Evolutionary conservation across 2,797 vertebrate species (phyloP).

Genomic region (Acestrorhynchus altus): DNA sequence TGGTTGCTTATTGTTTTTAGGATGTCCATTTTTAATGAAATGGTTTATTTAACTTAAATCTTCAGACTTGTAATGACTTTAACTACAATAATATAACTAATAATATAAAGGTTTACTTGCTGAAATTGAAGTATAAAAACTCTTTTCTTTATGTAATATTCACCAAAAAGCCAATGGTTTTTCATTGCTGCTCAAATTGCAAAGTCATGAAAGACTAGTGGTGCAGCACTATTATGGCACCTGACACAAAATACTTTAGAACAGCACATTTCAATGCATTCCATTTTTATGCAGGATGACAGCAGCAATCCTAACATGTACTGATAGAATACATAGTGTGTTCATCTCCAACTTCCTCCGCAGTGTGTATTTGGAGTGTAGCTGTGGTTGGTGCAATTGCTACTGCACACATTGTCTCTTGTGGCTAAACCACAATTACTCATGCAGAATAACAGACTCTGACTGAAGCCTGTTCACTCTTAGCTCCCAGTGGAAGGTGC

Average conservation of each 20-base stretch:
- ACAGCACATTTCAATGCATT: not conserved
- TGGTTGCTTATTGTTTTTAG: too few species aligned
- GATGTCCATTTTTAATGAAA: too few species aligned
- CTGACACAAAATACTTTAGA: not conserved
- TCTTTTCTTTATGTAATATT: too few species aligned
- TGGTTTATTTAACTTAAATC: too few species aligned
- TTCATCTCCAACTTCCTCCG: not conserved
- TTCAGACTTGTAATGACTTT: too few species aligned
- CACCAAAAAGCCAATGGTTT: too few species aligned
- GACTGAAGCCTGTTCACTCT: conserved; percentile 13
- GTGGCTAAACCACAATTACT: conserved; percentile 18
- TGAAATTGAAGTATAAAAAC: too few species aligned
- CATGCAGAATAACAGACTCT: conserved; percentile 11
- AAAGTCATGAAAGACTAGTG: too few species aligned
- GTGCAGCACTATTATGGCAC: too few species aligned
- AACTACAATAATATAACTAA: too few species aligned
- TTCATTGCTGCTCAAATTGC: too few species aligned
- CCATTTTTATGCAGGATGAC: not conserved
- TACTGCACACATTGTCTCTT: conserved; percentile 4
- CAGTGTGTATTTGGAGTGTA: not conserved
- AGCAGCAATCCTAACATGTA: not conserved
- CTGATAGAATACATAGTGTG: not conserved
- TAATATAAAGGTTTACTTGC: too few species aligned
- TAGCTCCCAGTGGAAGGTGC: not conserved
- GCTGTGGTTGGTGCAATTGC: conserved; percentile 15